Evolutionary conservation across 37 sponge, comb jelly and placozoan genomes (phyloP).

Genomic region (Ianthella basta): DNA sequence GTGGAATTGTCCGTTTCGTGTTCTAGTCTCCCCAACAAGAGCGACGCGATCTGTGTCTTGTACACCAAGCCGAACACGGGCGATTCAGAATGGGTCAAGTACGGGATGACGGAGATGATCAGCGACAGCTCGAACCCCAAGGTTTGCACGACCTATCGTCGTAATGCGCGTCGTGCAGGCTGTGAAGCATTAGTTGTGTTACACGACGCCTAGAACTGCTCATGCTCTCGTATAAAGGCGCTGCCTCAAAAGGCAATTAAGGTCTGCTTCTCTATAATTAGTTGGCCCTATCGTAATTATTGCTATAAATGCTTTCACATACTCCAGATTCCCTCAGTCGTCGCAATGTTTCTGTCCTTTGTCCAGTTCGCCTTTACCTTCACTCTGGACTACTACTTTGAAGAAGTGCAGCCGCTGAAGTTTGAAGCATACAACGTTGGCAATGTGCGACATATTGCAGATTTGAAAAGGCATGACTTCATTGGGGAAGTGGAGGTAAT

Average conservation of each 20-base stretch:
- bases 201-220: no score
- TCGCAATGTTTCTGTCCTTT: no score
- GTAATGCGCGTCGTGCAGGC: no score
- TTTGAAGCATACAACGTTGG: constrained; percentile 87
- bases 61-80: constrained; percentile 38
- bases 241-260: no score
- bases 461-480: constrained; percentile 70
- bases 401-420: constrained; percentile 87
- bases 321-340: no score
- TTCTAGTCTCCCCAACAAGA: constrained; percentile 76
- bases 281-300: no score
- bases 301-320: no score
- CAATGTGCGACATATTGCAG: constrained; percentile 47
- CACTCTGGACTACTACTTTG: constrained; percentile 89
- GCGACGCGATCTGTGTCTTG: constrained; percentile 82
- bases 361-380: constrained; percentile 82
- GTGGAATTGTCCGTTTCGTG: constrained; percentile 87
- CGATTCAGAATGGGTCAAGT: constrained; percentile 52
- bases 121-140: constrained; percentile 88
- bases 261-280: no score
- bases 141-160: constrained; percentile 38
- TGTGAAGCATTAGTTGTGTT: no score
- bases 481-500: constrained; percentile 76
- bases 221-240: no score
- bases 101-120: constrained; percentile 84